Conservation (phyloP, 1,140 invertebrate species). For the Plectrocnemia conspersa region DNA sequence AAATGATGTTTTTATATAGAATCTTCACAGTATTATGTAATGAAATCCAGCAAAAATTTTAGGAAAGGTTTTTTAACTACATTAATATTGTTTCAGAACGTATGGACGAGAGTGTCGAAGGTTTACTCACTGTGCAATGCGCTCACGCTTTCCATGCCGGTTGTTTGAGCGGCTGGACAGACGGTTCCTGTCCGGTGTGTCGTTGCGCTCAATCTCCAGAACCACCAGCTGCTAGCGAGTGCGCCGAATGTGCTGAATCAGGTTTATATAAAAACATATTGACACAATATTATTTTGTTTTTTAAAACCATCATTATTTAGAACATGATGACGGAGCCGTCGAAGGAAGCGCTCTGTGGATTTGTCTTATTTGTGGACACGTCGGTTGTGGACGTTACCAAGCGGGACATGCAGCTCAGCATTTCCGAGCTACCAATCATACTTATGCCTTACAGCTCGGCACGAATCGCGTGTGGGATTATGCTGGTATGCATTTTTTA, state of each 20-base stretch:
- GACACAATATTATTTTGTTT: neutral
- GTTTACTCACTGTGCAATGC: slow-evolving; percentile 94
- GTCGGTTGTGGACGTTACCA: slow-evolving; percentile 88
- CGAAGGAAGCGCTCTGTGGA: slow-evolving; percentile 85
- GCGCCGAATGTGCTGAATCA: slow-evolving; percentile 29
- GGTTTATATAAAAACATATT: slow-evolving; percentile 17
- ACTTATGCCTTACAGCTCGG: slow-evolving; percentile 95
- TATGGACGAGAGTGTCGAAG: slow-evolving; percentile 98
- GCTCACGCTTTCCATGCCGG: slow-evolving; percentile 97
- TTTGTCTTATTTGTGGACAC: slow-evolving; percentile 97
- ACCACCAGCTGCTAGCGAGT: slow-evolving; percentile 53
- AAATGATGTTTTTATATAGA: no score
- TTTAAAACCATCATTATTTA: slow-evolving; percentile 1
- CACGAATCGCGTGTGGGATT: slow-evolving; percentile 97
- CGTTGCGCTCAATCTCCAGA: slow-evolving; percentile 93
- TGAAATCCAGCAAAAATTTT: no score
- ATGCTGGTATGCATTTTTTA: slow-evolving; percentile 59
- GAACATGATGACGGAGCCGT: slow-evolving; percentile 44
- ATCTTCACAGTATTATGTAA: no score
- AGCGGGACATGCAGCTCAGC: slow-evolving; percentile 69
- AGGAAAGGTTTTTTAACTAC: no score
- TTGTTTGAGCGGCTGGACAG: slow-evolving; percentile 95
- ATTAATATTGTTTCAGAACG: no score
- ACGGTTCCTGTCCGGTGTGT: slow-evolving; percentile 78
- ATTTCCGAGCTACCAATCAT: slow-evolving; percentile 93